Evolutionary conservation across 2,888 invertebrate species (phyloP).

Genomic region (Tenthredo mesomela): DNA sequence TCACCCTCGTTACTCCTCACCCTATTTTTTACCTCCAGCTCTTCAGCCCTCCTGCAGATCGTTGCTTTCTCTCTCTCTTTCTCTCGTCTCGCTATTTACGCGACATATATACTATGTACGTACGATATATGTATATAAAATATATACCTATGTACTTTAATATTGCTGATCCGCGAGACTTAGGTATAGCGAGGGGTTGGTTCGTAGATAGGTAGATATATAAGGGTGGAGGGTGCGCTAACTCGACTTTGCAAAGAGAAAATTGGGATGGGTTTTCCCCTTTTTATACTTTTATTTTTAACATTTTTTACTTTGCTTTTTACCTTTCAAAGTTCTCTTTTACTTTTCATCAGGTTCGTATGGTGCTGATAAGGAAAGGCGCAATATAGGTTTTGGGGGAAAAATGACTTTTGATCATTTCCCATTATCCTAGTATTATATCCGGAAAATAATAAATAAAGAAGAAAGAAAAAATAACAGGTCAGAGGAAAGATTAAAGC

Average conservation of each 20-base stretch:
- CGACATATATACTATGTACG: neutral
- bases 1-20: neutral
- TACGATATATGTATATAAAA: neutral
- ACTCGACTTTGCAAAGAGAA: neutral
- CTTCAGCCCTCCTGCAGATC: neutral
- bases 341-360: neutral
- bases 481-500: too few relatives aligned
- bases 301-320: neutral
- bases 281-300: neutral
- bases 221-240: neutral
- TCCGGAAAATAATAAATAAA: too few relatives aligned
- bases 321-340: neutral
- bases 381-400: too few relatives aligned
- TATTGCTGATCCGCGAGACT: slow-evolving; percentile 1
- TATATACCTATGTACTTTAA: neutral
- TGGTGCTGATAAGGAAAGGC: too few relatives aligned
- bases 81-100: neutral
- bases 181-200: neutral
- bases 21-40: neutral
- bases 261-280: neutral
- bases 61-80: neutral
- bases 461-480: too few relatives aligned
- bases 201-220: neutral
- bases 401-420: too few relatives aligned
- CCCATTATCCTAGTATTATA: too few relatives aligned